These are phyloP conservation scores for Lepisosteus osseus DNA, from an alignment of 2,113 vertebrate genomes.

Conservation along the genomic window DNA sequence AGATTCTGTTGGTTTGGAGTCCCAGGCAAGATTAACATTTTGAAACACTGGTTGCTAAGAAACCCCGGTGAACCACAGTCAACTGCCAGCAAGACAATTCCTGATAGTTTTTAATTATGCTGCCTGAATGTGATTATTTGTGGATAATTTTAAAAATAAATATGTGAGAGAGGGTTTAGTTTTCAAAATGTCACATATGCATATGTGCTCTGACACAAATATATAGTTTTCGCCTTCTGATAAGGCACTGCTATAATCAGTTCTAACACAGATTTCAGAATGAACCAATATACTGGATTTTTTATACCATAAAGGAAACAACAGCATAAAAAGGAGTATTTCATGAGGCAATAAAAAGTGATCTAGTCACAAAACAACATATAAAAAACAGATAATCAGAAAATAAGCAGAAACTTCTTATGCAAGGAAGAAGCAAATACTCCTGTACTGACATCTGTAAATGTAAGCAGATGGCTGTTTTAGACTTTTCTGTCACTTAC, in stretches of 20 bases:
- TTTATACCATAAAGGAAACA: not conserved
- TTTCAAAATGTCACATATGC: not conserved
- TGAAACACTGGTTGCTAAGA: slow-evolving; percentile 23
- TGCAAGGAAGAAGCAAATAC: no score
- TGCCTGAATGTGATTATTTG: slow-evolving; percentile 16
- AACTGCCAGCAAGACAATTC: not conserved
- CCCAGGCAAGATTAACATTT: not conserved
- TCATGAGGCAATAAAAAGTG: no score
- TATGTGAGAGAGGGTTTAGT: not conserved
- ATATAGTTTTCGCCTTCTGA: not conserved
- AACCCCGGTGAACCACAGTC: slow-evolving; percentile 2
- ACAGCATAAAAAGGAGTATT: no score
- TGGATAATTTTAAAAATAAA: slow-evolving; percentile 5
- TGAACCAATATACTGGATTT: not conserved
- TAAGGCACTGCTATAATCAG: not conserved
- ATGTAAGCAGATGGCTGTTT: no score
- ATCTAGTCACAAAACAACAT: no score
- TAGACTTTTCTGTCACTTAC: no score
- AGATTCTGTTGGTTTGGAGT: not conserved
- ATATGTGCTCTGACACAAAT: not conserved
- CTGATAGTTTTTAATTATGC: not conserved
- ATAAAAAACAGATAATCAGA: no score
- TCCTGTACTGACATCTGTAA: no score
- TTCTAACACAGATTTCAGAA: not conserved
- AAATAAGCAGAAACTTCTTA: no score